Evolutionary conservation across 2,888 invertebrate genomes (phyloP).

Genomic region (Spatulosminthurus flaviceps): DNA sequence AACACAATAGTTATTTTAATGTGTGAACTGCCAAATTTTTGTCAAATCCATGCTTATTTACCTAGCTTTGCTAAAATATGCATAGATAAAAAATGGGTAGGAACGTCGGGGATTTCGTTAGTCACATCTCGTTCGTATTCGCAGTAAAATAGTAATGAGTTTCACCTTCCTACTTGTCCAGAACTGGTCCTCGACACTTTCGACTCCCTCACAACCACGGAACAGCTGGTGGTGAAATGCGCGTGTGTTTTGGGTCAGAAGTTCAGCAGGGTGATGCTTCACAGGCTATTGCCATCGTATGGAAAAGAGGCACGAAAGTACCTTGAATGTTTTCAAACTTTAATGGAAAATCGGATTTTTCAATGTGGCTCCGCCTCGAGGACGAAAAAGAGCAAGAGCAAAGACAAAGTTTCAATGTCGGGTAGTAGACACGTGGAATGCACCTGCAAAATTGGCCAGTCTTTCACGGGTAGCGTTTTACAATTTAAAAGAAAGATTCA

Average conservation of each 20-base stretch:
- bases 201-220: slow-evolving; percentile 73
- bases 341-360: slow-evolving; percentile 54
- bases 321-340: slow-evolving; percentile 50
- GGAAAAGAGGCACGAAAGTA: slow-evolving; percentile 54
- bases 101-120: too few relatives aligned
- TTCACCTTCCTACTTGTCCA: slow-evolving; percentile 64
- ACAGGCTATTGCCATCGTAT: slow-evolving; percentile 53
- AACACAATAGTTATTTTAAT: too few relatives aligned
- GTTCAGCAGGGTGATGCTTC: slow-evolving; percentile 69
- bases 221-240: slow-evolving; percentile 72
- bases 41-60: too few relatives aligned
- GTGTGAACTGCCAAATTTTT: too few relatives aligned
- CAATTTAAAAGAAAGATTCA: too few relatives aligned
- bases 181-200: slow-evolving; percentile 74
- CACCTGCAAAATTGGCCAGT: background rate
- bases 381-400: background rate
- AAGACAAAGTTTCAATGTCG: background rate
- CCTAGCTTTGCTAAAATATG: too few relatives aligned
- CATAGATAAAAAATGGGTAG: too few relatives aligned
- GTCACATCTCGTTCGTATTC: too few relatives aligned
- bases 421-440: background rate
- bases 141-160: background rate
- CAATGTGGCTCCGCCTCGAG: slow-evolving; percentile 35
- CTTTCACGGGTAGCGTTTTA: background rate
- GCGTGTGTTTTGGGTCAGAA: slow-evolving; percentile 72